Base-by-base conservation (phyloP, 2,113 vertebrate genomes). In the Donacobius atricapilla region DNA sequence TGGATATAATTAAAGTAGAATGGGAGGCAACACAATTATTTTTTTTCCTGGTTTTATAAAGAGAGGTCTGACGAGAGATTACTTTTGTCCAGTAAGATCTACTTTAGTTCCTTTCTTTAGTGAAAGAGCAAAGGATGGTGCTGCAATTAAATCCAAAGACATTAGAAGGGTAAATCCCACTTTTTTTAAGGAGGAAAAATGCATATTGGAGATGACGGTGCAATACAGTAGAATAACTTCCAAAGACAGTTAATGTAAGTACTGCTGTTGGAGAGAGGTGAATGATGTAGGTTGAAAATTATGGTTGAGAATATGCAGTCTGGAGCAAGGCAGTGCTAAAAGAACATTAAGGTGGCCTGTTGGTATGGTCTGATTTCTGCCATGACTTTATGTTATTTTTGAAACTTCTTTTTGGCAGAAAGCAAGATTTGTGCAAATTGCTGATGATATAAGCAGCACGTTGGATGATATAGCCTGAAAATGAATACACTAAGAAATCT, bases 401-500 rank as follows among this genome's bases (percentile, higher is more conserved):
- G 24, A 69, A 90, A 65, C 23, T 24, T 27, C 7, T 56, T 33
- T 63, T 71, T 86, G 79, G 54, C 68, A 86, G 79, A 83, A 86
- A 60, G 23, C 28, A 48, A 56, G 51, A 33, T 44, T 44, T 81
- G 66, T 88, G 87, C 82, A 83, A 93, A 92, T 44, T 35, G 85
- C 31, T 89, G 88, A 68, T 90, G 92, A 73, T 76, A 56, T 44
- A 90, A 78, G 85, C 79, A 90, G 58, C 1, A 0, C 54, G n/a
- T 92, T 86, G 82, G 68, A 86, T 83, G 80, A 75, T 90, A 68
- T 0, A 90, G 47, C 33, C 76, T 66, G 68, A 78, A 93, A 95
- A 94, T 60, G 83, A 77, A 70, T 71, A 76, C 56, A 56, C 88
- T 68, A 71, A 88, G 83, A 94, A 83, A 51, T 88, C 68, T 87